phyloP scores from a whole-genome alignment of 2,888 invertebrate species.

The Philopedon plagiatum region DNA sequence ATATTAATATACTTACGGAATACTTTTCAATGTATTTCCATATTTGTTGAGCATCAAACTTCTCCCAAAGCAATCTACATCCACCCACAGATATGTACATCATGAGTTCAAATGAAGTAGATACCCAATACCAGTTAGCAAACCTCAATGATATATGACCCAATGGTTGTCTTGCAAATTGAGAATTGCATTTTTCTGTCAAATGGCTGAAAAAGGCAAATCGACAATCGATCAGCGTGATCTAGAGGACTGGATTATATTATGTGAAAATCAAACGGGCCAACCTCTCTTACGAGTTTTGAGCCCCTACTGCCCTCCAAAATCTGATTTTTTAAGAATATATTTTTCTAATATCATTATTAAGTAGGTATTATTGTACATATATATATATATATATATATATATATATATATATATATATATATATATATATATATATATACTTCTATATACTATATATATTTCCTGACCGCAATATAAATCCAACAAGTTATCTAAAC shows the following conservation, averaged over 20 bases:
- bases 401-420: constrained; percentile 9
- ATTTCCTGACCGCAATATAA: too few species aligned
- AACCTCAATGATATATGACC: constrained; percentile 8
- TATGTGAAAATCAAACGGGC: too few species aligned
- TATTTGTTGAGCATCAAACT: constrained; percentile 2
- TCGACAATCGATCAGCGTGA: too few species aligned
- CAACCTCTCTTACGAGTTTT: too few species aligned
- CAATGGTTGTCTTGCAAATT: background rate
- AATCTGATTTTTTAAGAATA: too few species aligned
- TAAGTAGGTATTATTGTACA: background rate
- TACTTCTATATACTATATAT: too few species aligned
- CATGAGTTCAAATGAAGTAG: constrained; percentile 19
- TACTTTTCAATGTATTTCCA: constrained; percentile 20
- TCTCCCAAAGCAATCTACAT: constrained; percentile 20
- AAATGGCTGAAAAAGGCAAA: background rate
- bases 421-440: constrained; percentile 2
- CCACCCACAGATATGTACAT: background rate
- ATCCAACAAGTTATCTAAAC: too few species aligned
- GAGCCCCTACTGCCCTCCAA: too few species aligned
- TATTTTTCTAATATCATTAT: too few species aligned
- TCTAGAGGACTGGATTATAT: too few species aligned
- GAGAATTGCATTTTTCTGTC: background rate
- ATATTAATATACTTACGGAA: constrained; percentile 4
- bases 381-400: constrained; percentile 5
- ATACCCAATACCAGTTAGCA: constrained; percentile 32